Conservation (phyloP, 2,888 invertebrate genomes). For the Leptopilina myrica region DNA sequence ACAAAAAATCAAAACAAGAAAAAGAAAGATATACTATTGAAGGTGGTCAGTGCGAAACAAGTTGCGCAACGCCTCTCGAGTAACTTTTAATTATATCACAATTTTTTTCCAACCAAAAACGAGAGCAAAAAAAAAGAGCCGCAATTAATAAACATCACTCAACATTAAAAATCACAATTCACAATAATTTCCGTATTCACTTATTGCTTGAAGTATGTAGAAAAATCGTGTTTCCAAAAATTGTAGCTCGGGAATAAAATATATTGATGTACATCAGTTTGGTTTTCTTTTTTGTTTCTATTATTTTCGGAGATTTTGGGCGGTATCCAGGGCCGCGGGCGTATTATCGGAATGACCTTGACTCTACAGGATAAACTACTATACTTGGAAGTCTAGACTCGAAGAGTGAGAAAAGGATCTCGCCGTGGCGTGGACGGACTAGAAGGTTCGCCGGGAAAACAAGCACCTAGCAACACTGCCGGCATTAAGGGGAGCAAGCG, state of each 20-base stretch:
- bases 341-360: slow-evolving; percentile 37
- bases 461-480: slow-evolving; percentile 59
- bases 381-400: not conserved
- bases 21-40: not conserved
- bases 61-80: slow-evolving; percentile 13
- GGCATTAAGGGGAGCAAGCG: slow-evolving; percentile 64
- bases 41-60: slow-evolving; percentile 12
- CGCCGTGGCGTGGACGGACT: slow-evolving; percentile 51
- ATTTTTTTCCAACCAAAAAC: no score
- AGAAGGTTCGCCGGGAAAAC: slow-evolving; percentile 44
- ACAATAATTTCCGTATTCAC: not conserved
- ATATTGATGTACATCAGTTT: no score
- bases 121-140: no score
- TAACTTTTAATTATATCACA: no score
- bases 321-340: slow-evolving; percentile 25
- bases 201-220: not conserved
- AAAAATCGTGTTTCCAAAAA: not conserved
- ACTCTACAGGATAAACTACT: slow-evolving; percentile 26
- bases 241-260: not conserved
- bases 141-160: no score
- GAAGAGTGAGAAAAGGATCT: slow-evolving; percentile 39
- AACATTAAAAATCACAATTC: no score
- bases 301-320: not conserved
- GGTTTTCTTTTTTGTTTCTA: no score
- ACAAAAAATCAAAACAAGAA: not conserved